phyloP scores from a whole-genome alignment of 2,113 vertebrate genomes.

The Ailurus styani region DNA sequence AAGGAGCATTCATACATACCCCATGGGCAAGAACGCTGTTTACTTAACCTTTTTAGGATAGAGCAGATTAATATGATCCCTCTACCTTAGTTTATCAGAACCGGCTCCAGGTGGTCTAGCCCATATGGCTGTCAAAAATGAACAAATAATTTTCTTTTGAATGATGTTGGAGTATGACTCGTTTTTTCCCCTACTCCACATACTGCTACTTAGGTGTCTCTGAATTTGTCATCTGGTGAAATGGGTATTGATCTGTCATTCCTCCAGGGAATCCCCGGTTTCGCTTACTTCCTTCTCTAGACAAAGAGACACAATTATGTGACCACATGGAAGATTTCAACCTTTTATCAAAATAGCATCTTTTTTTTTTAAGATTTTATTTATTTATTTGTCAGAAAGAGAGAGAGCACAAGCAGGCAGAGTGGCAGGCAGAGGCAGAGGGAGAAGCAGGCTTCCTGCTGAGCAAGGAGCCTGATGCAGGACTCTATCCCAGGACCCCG shows the following conservation, averaged over 20 bases:
- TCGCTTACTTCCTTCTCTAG: constrained; percentile 10
- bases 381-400: too few relatives aligned
- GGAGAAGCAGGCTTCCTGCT: too few relatives aligned
- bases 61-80: neutral
- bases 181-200: neutral
- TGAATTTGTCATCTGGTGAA: neutral
- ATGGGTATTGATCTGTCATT: neutral
- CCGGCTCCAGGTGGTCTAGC: neutral
- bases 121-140: neutral
- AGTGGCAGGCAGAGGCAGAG: too few relatives aligned
- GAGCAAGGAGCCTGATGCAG: too few relatives aligned
- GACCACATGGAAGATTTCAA: neutral
- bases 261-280: neutral
- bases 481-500: too few relatives aligned
- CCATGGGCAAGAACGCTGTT: neutral
- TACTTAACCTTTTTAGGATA: neutral
- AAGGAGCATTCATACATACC: accelerated
- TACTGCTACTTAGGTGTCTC: neutral
- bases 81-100: neutral
- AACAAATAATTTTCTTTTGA: neutral
- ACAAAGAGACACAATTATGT: neutral
- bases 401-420: too few relatives aligned
- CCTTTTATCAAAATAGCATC: constrained; percentile 30
- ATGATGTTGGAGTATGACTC: neutral
- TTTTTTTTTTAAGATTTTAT: too few relatives aligned